Evolutionary conservation across 2,888 invertebrate genomes (phyloP).

Genomic region (Lapara coniferarum): DNA sequence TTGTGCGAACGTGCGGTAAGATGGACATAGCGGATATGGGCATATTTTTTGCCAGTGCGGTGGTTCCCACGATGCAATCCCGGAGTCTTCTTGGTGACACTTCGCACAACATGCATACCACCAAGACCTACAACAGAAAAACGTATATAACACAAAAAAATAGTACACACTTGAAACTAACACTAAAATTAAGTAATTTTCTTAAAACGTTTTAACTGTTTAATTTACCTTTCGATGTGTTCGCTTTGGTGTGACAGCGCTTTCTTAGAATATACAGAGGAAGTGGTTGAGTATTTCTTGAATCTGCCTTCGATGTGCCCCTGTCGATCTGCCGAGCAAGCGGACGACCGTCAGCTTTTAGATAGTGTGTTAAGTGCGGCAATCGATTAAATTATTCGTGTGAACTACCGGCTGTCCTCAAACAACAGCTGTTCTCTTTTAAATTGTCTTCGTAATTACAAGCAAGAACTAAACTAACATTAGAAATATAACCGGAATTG

Average conservation of each 20-base stretch:
- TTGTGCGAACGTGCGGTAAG: slow-evolving; percentile 92
- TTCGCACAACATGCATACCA: slow-evolving; percentile 91
- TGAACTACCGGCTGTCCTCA: slow-evolving; percentile 52
- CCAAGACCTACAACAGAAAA: slow-evolving; percentile 86
- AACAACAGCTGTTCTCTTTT: slow-evolving; percentile 42
- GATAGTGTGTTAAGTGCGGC: slow-evolving; percentile 44
- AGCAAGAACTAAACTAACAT: slow-evolving; percentile 18
- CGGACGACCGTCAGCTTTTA: slow-evolving; percentile 46
- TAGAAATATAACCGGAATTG: not conserved
- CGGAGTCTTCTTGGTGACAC: slow-evolving; percentile 89
- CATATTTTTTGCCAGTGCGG: slow-evolving; percentile 91
- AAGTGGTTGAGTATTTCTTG: slow-evolving; percentile 80
- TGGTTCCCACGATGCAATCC: slow-evolving; percentile 91
- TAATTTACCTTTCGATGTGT: slow-evolving; percentile 73
- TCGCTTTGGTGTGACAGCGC: slow-evolving; percentile 77
- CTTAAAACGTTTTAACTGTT: not conserved
- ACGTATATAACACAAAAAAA: too few species aligned
- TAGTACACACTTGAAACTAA: too few species aligned
- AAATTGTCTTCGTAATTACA: slow-evolving; percentile 8
- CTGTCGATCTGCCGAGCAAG: slow-evolving; percentile 70
- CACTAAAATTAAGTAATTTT: slow-evolving; percentile 4
- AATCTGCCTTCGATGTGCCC: slow-evolving; percentile 79
- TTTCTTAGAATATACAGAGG: slow-evolving; percentile 79
- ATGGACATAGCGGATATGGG: slow-evolving; percentile 93
- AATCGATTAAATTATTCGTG: slow-evolving; percentile 39